Conservation (phyloP, 2,797 vertebrate species). For the Brachyrhaphis roseni region DNA sequence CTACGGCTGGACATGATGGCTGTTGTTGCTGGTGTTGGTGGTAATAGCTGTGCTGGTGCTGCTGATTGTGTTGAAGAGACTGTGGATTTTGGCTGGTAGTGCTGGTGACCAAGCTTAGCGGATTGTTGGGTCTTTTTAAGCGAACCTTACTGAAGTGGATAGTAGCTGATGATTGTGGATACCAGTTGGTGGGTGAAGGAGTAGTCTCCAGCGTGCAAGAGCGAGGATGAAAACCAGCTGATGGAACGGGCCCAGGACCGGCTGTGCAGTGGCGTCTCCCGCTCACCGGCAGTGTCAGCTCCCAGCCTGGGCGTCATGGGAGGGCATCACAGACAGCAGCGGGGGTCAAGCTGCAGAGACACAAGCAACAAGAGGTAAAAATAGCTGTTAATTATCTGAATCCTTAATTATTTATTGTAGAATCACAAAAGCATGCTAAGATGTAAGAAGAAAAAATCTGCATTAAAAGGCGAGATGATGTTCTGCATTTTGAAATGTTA, state of each 20-base stretch:
- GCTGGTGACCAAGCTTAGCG: constrained; percentile 45
- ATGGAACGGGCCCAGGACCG: constrained; percentile 55
- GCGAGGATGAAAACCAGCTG: constrained; percentile 57
- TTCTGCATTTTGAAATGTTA: background rate
- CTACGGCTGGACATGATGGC: constrained; percentile 91
- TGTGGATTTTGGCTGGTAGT: constrained; percentile 53
- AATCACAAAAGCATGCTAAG: constrained; percentile 5
- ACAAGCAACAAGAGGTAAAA: constrained; percentile 39
- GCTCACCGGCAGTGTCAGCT: constrained; percentile 80
- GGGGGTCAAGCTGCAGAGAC: constrained; percentile 56
- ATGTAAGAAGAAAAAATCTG: constrained; percentile 30
- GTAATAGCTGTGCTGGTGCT: constrained; percentile 56
- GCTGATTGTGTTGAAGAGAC: constrained; percentile 53
- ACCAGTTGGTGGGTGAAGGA: constrained; percentile 44
- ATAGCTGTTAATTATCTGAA: constrained; percentile 35
- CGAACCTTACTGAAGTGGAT: constrained; percentile 44
- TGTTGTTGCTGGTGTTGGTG: constrained; percentile 46
- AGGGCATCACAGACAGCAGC: constrained; percentile 75
- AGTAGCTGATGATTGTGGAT: constrained; percentile 51
- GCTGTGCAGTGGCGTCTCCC: constrained; percentile 74
- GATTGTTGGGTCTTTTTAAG: constrained; percentile 32
- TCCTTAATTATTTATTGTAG: constrained; percentile 33
- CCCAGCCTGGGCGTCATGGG: constrained; percentile 76
- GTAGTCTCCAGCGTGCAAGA: constrained; percentile 62
- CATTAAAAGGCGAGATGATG: background rate